phyloP scores from a whole-genome alignment of 53 echinoderm and acorn worm genomes.

The Henricia sp. region DNA sequence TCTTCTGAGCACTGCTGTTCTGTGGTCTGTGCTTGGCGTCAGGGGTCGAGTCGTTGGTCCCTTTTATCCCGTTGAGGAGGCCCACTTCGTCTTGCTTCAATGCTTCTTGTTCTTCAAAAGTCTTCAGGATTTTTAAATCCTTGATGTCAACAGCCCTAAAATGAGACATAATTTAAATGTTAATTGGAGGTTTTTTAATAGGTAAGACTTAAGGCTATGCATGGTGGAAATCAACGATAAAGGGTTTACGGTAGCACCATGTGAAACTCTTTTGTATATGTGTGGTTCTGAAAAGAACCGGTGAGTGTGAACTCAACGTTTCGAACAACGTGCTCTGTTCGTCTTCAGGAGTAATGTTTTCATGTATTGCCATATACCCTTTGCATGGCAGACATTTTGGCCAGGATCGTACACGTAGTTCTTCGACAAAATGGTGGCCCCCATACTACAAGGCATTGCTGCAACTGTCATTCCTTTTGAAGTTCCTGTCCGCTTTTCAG shows the following conservation, averaged over 20 bases:
- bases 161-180: not conserved
- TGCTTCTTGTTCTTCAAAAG: conserved; percentile 55
- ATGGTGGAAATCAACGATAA: not conserved
- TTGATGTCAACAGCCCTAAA: conserved; percentile 89
- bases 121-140: conserved; percentile 88
- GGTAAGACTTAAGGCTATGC: not conserved
- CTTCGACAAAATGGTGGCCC: too few relatives aligned
- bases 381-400: too few relatives aligned
- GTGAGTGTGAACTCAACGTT: too few relatives aligned
- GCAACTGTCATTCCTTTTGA: too few relatives aligned
- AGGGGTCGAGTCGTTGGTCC: not conserved
- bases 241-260: not conserved
- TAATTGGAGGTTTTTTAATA: not conserved
- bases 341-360: too few relatives aligned
- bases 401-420: too few relatives aligned
- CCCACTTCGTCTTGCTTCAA: conserved; percentile 28
- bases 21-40: conserved; percentile 4
- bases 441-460: too few relatives aligned
- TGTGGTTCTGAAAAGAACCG: too few relatives aligned
- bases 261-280: too few relatives aligned
- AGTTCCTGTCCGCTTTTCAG: too few relatives aligned
- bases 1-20: conserved; percentile 30
- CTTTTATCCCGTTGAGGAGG: conserved; percentile 20
- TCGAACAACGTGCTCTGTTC: too few relatives aligned
- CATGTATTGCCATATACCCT: too few relatives aligned